phyloP scores from a whole-genome alignment of 1,140 invertebrate genomes.

The Ceratosolen fusciceps region DNA sequence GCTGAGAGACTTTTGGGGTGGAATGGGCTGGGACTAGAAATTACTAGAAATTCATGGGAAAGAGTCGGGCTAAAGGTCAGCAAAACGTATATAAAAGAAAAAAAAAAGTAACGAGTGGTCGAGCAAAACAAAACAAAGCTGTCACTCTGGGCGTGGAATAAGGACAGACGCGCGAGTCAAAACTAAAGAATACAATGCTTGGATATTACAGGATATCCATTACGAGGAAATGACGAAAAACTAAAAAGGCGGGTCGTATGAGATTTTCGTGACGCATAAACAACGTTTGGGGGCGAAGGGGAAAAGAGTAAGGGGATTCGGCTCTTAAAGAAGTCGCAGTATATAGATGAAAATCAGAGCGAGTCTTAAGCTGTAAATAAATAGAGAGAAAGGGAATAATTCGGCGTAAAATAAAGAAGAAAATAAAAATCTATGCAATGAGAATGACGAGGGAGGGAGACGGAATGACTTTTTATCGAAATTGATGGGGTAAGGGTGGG shows the following conservation, averaged over 20 bases:
- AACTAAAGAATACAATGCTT: conserved; percentile 11
- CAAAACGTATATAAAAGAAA: conserved; percentile 20
- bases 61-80: conserved; percentile 22
- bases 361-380: neutral
- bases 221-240: too few species aligned
- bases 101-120: too few species aligned
- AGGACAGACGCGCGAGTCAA: too few species aligned
- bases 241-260: neutral
- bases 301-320: neutral
- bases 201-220: neutral
- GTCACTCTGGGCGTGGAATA: conserved; percentile 23
- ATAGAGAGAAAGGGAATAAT: neutral
- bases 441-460: neutral
- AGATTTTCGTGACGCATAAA: neutral
- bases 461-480: neutral
- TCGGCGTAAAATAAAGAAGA: neutral
- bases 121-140: conserved; percentile 36
- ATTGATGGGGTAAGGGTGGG: neutral
- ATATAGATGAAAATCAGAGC: neutral
- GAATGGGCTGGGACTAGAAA: too few species aligned
- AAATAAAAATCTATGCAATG: neutral
- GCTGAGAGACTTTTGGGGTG: too few species aligned
- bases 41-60: conserved; percentile 13
- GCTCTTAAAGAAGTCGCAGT: neutral
- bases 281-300: neutral